These are phyloP conservation scores for Hormaphis cornu DNA, from an alignment of 1,140 invertebrate genomes.

Conservation along the genomic window DNA sequence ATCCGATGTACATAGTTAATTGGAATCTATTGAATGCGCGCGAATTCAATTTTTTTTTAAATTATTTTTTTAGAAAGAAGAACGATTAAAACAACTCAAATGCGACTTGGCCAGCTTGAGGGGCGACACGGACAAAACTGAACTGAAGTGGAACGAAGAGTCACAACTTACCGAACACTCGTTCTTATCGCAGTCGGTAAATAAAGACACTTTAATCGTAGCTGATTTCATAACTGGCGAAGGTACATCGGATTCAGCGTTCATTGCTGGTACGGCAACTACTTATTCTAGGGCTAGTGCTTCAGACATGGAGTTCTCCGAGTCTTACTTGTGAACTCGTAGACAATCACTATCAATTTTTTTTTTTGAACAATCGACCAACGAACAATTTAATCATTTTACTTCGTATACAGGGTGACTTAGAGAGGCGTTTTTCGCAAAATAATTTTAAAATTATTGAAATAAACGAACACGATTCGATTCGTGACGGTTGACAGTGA, in stretches of 20 bases:
- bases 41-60: not conserved
- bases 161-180: slow-evolving; percentile 19
- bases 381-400: slow-evolving; percentile 16
- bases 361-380: slow-evolving; percentile 1
- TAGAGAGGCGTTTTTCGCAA: not conserved
- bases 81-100: slow-evolving; percentile 69
- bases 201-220: slow-evolving; percentile 49
- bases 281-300: slow-evolving; percentile 65
- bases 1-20: too few relatives aligned
- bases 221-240: slow-evolving; percentile 65
- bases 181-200: slow-evolving; percentile 37
- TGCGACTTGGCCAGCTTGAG: slow-evolving; percentile 52
- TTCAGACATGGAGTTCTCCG: slow-evolving; percentile 76
- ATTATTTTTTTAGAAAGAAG: slow-evolving; percentile 64
- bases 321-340: slow-evolving; percentile 64
- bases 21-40: too few relatives aligned
- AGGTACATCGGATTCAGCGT: slow-evolving; percentile 63
- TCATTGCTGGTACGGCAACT: slow-evolving; percentile 60
- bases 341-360: not conserved
- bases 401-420: slow-evolving; percentile 16
- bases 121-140: slow-evolving; percentile 52
- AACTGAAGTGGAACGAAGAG: slow-evolving; percentile 41
- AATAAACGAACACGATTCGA: slow-evolving; percentile 1
- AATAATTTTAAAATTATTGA: not conserved
- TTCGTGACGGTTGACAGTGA: not conserved